Conservation (phyloP, 2,888 invertebrate genomes). For the Pocota personata region DNA sequence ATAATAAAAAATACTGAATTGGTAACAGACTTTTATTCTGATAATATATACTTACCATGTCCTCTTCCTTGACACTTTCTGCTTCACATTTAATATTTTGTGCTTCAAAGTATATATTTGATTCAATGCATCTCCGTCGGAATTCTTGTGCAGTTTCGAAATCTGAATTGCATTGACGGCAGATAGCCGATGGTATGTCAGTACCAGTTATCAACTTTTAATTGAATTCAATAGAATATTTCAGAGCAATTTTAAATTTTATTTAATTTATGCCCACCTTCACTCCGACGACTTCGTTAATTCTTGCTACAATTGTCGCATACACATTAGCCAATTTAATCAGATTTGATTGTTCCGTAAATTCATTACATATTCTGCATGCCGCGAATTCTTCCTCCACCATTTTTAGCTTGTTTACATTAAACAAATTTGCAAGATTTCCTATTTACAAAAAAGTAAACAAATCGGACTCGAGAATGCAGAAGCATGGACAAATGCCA, state of each 20-base stretch:
- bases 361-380: conserved; percentile 27
- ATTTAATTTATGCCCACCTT: background rate
- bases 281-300: conserved; percentile 1
- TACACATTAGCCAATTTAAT: background rate
- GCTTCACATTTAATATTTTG: background rate
- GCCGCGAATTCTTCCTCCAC: background rate
- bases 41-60: conserved; percentile 2
- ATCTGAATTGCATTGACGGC: conserved; percentile 28
- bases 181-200: conserved; percentile 16
- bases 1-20: background rate
- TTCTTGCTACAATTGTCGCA: background rate
- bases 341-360: background rate
- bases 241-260: background rate
- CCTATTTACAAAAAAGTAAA: background rate
- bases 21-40: background rate
- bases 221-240: background rate
- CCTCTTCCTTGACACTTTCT: background rate
- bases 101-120: conserved; percentile 38
- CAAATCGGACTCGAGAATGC: background rate
- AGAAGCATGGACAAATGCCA: background rate
- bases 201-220: conserved; percentile 12
- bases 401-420: background rate
- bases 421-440: background rate
- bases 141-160: conserved; percentile 33
- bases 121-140: conserved; percentile 36